These are phyloP conservation scores for Anguilla pacifica DNA, from an alignment of 2,797 vertebrate species.

Conservation along the genomic window DNA sequence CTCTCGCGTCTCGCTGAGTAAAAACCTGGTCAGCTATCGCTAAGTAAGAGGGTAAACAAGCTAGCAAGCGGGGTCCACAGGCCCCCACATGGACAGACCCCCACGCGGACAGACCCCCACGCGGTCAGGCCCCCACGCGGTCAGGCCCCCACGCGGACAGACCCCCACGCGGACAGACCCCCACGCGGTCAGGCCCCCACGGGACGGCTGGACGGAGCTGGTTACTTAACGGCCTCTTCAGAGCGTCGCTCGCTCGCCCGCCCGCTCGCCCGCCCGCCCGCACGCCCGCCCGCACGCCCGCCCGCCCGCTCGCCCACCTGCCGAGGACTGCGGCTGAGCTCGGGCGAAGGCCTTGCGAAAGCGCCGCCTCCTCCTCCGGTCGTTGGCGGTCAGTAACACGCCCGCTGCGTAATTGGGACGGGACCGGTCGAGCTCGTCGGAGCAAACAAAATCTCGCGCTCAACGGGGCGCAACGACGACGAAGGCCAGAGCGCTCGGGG, in stretches of 20 bases:
- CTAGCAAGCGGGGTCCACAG: background rate
- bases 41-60: background rate
- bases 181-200: too few relatives aligned
- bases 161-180: too few relatives aligned
- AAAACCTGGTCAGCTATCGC: background rate
- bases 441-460: background rate
- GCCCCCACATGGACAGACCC: background rate
- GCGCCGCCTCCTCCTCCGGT: background rate
- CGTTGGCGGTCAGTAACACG: background rate
- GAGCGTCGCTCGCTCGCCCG: too few relatives aligned
- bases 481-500: too few relatives aligned
- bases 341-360: background rate
- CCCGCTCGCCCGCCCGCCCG: too few relatives aligned
- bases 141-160: too few relatives aligned
- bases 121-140: too few relatives aligned
- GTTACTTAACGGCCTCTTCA: background rate
- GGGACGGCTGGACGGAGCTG: background rate
- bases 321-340: background rate
- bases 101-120: too few relatives aligned
- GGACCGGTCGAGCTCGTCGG: background rate
- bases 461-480: background rate
- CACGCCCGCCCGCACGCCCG: too few relatives aligned
- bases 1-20: background rate
- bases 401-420: background rate
- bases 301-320: too few relatives aligned